Evolutionary conservation across 2,888 invertebrate species (phyloP).

Genomic region (Eupeodes luniger): DNA sequence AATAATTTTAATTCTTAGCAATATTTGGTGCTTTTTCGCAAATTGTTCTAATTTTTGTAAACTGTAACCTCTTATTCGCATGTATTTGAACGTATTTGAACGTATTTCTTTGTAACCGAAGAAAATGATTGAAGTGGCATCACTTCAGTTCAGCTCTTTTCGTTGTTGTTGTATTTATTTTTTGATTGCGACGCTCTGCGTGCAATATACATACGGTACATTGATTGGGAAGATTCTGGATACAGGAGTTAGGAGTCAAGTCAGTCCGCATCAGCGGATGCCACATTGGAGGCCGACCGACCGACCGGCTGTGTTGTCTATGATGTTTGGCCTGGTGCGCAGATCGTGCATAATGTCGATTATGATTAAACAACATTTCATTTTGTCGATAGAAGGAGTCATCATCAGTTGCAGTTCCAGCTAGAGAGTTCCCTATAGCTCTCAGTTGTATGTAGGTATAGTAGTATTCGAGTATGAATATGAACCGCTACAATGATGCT

Average conservation of each 20-base stretch:
- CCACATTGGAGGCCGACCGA: not conserved
- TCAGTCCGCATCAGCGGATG: not conserved
- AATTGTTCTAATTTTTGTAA: no score
- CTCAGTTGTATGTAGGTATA: not conserved
- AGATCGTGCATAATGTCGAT: conserved; percentile 74
- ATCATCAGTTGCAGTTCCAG: not conserved
- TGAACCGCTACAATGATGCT: conserved; percentile 61
- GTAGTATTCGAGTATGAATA: not conserved
- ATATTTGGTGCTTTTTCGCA: no score
- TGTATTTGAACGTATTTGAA: no score
- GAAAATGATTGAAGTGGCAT: not conserved
- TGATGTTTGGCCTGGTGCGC: conserved; percentile 26
- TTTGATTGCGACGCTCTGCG: not conserved
- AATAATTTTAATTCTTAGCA: no score
- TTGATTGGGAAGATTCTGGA: conserved; percentile 40
- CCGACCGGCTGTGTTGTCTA: not conserved
- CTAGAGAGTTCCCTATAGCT: not conserved
- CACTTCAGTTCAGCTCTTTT: not conserved
- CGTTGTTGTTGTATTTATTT: conserved; percentile 24
- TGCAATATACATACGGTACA: conserved; percentile 22
- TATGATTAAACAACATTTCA: conserved; percentile 75
- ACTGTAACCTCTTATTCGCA: no score
- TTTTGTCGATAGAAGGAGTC: conserved; percentile 48
- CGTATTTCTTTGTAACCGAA: no score
- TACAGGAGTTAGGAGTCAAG: conserved; percentile 52